Evolutionary conservation across 2,113 vertebrate species (phyloP).

Genomic region (Beaufortia kweichowensis): DNA sequence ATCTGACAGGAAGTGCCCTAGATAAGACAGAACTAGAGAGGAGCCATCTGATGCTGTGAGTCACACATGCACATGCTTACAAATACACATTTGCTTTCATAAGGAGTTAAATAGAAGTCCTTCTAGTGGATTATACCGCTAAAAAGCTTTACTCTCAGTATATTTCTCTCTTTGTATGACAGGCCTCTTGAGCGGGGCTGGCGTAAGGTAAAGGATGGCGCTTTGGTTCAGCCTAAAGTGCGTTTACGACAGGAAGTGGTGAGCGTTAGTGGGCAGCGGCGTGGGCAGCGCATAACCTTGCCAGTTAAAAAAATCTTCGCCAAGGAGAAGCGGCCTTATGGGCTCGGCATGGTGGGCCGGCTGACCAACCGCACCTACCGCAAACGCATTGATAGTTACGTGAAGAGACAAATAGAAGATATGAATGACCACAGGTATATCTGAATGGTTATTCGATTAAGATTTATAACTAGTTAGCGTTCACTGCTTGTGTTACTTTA

Average conservation of each 20-base stretch:
- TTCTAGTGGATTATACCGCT: not conserved
- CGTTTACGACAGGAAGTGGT: constrained; percentile 95
- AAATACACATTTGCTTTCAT: too few relatives aligned
- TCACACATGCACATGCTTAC: constrained; percentile 34
- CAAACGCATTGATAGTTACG: constrained; percentile 93
- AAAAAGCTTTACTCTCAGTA: not conserved
- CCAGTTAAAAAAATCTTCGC: constrained; percentile 94
- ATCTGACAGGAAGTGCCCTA: constrained; percentile 89
- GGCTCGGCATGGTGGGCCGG: constrained; percentile 92
- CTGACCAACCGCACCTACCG: constrained; percentile 95
- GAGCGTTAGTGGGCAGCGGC: constrained; percentile 82
- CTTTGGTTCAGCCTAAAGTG: constrained; percentile 83
- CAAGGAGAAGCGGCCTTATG: constrained; percentile 92
- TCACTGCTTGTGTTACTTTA: not conserved
- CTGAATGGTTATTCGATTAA: too few relatives aligned
- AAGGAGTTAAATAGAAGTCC: not conserved
- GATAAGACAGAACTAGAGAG: constrained; percentile 90
- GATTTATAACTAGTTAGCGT: too few relatives aligned
- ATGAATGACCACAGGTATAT: constrained; percentile 96
- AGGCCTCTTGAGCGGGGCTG: constrained; percentile 95
- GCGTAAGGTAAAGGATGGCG: constrained; percentile 91
- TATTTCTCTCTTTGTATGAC: not conserved
- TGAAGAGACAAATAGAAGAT: constrained; percentile 95
- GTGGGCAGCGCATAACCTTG: constrained; percentile 90
- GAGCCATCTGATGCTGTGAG: constrained; percentile 96